These are phyloP conservation scores for Oncorhynchus keta DNA, from an alignment of 2,113 vertebrate genomes.

Conservation along the genomic window DNA sequence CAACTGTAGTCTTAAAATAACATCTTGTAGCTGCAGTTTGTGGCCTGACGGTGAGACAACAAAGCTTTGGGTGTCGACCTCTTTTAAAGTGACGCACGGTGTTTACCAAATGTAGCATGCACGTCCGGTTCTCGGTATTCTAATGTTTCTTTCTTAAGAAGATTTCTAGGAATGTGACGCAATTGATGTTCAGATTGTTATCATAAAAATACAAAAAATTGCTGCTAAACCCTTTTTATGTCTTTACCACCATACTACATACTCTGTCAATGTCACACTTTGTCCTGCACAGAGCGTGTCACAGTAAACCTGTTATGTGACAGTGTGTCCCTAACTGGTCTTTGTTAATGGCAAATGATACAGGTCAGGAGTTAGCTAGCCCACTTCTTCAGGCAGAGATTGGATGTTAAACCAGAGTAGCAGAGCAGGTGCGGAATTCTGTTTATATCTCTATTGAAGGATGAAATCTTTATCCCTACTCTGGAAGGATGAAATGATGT, in stretches of 20 bases:
- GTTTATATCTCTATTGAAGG: not conserved
- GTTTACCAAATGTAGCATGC: slow-evolving; percentile 36
- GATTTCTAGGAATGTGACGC: slow-evolving; percentile 75
- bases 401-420: not conserved
- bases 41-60: slow-evolving; percentile 34
- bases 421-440: not conserved
- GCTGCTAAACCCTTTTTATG: not conserved
- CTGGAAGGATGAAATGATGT: not conserved
- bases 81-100: slow-evolving; percentile 47
- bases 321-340: slow-evolving; percentile 1
- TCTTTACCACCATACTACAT: not conserved
- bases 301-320: not conserved
- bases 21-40: slow-evolving; percentile 15
- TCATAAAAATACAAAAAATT: not conserved
- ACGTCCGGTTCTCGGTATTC: slow-evolving; percentile 75
- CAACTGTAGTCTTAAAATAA: slow-evolving; percentile 17
- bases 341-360: not conserved
- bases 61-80: slow-evolving; percentile 54
- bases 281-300: not conserved
- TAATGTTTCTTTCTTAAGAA: slow-evolving; percentile 49
- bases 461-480: not conserved
- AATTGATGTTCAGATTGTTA: slow-evolving; percentile 45
- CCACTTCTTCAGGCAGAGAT: not conserved
- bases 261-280: not conserved
- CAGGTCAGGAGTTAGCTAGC: not conserved